These are phyloP conservation scores for Catostomus latipinnis DNA, from an alignment of 2,797 vertebrate species.

Conservation along the genomic window DNA sequence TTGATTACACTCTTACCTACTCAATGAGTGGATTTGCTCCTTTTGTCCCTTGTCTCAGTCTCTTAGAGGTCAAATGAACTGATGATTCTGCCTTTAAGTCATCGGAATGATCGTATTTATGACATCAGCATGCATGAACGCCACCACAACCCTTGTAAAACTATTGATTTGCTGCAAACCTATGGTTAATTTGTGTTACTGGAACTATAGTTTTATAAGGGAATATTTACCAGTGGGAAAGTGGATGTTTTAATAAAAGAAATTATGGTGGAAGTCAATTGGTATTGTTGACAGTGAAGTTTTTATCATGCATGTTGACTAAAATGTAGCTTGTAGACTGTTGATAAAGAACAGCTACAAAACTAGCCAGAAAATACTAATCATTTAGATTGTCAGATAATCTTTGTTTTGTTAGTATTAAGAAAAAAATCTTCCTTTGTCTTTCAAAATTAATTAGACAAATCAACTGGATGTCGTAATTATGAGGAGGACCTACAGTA, in stretches of 20 bases:
- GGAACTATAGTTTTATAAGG: background rate
- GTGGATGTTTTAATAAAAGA: too few relatives aligned
- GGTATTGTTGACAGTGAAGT: background rate
- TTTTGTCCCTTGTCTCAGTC: conserved; percentile 4
- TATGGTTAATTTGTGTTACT: background rate
- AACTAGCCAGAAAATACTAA: background rate
- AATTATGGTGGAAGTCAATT: background rate
- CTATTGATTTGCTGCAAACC: too few relatives aligned
- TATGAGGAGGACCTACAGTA: too few relatives aligned
- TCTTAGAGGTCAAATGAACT: background rate
- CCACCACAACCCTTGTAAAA: background rate
- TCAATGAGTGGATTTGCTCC: background rate
- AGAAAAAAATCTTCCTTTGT: too few relatives aligned
- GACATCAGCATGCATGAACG: background rate
- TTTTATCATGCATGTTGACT: background rate
- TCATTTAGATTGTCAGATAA: too few relatives aligned
- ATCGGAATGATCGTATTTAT: background rate
- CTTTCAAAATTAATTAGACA: too few relatives aligned
- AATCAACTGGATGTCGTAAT: too few relatives aligned
- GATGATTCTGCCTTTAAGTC: background rate
- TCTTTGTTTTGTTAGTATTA: too few relatives aligned
- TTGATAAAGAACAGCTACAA: background rate
- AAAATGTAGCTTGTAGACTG: too few relatives aligned
- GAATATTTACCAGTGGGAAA: background rate
- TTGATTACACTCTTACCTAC: background rate